Evolutionary conservation across 2,888 invertebrate genomes (phyloP).

Genomic region (Chloroclysta siterata): DNA sequence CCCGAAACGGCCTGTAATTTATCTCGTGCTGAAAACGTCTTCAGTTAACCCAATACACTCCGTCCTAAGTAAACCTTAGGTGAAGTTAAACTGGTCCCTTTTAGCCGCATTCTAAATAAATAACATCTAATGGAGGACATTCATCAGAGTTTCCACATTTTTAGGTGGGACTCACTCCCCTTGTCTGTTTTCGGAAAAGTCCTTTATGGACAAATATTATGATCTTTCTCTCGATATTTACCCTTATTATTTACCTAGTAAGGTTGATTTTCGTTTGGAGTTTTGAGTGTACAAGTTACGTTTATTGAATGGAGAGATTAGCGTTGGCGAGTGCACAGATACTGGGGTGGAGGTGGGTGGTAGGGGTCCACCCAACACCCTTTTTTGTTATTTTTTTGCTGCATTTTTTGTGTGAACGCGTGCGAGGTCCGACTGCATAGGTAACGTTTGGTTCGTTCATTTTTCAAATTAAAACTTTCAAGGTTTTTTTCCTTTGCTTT

Average conservation of each 20-base stretch:
- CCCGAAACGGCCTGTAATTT: conserved; percentile 76
- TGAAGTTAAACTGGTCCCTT: conserved; percentile 82
- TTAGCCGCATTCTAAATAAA: conserved; percentile 85
- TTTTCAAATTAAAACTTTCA: not conserved
- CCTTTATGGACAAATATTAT: conserved; percentile 58
- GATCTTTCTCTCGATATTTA: conserved; percentile 39
- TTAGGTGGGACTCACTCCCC: conserved; percentile 81
- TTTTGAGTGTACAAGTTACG: conserved; percentile 62
- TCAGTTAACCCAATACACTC: conserved; percentile 81
- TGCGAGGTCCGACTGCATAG: conserved; percentile 65
- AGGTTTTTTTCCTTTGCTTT: too few relatives aligned
- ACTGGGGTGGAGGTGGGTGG: conserved; percentile 66
- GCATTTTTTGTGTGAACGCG: conserved; percentile 76
- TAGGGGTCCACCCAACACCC: conserved; percentile 72
- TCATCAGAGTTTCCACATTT: conserved; percentile 85
- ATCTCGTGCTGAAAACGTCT: conserved; percentile 76
- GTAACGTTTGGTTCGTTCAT: conserved; percentile 41
- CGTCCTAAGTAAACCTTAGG: conserved; percentile 84
- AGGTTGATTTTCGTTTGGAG: conserved; percentile 45
- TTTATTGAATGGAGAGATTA: conserved; percentile 77
- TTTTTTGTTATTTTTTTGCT: conserved; percentile 74
- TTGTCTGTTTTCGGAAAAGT: conserved; percentile 74
- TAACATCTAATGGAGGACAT: conserved; percentile 86
- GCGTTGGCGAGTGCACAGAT: conserved; percentile 81
- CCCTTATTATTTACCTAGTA: conserved; percentile 44